Percentiles rank a stretch among this genome's conserved stretches.
Conservation (phyloP, 1,140 invertebrate genomes). For the Muscidifurax raptorellus region DNA sequence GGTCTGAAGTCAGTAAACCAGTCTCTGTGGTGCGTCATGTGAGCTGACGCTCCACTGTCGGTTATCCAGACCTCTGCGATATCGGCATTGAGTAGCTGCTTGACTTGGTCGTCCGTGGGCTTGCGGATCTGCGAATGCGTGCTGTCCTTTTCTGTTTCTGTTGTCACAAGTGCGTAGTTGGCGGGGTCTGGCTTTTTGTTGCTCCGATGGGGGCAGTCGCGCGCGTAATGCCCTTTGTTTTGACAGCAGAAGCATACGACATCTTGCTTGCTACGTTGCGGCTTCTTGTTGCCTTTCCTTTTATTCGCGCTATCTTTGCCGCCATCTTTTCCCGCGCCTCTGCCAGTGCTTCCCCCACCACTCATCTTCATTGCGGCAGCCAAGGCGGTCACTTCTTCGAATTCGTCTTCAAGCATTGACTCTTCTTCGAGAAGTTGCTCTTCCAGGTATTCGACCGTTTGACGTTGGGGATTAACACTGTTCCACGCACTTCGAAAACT, state of each 20-base stretch:
- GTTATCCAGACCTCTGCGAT: background rate
- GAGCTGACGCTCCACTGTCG: background rate
- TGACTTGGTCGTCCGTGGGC: background rate
- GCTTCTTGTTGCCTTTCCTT: background rate
- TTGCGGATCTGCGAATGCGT: background rate
- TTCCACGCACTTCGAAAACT: constrained; percentile 23
- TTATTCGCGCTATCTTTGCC: background rate
- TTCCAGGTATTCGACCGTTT: no score
- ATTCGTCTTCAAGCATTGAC: no score
- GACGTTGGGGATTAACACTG: constrained; percentile 19
- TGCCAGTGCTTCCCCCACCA: no score
- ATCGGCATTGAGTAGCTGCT: background rate
- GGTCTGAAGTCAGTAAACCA: background rate
- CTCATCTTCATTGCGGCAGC: background rate
- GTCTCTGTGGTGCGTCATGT: background rate
- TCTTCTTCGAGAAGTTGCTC: no score
- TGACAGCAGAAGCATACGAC: background rate
- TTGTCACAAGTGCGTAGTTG: background rate
- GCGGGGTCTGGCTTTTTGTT: background rate
- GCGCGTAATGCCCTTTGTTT: background rate
- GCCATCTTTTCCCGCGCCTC: background rate
- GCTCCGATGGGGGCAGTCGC: background rate
- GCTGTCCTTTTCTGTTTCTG: background rate
- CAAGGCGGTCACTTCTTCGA: no score
- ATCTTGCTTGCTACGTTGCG: background rate